Conservation (phyloP, 2,113 vertebrate genomes). For the Diphyllodes magnificus region DNA sequence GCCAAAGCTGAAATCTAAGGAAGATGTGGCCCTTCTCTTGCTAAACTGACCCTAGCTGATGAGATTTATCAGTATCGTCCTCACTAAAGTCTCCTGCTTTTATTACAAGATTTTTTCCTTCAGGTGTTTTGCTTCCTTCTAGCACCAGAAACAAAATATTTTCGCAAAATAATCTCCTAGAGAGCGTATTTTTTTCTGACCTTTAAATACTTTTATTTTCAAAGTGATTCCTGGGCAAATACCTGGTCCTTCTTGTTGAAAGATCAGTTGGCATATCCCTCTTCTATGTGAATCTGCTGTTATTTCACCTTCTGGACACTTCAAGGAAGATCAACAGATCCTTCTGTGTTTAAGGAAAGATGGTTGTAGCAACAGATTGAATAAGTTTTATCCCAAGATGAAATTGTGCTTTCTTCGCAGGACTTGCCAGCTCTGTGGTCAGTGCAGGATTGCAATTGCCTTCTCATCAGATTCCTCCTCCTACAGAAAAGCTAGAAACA, state of each 20-base stretch:
- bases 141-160: neutral
- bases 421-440: neutral
- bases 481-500: neutral
- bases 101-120: neutral
- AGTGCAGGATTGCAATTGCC: neutral
- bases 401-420: neutral
- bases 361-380: neutral
- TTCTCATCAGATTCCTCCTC: neutral
- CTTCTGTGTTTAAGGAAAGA: neutral
- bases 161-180: neutral
- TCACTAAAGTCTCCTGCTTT: neutral
- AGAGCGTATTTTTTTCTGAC: neutral
- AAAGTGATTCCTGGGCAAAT: neutral
- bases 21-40: neutral
- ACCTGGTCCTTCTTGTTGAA: neutral
- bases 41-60: neutral
- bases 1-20: neutral
- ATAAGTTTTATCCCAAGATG: neutral
- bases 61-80: neutral
- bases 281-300: neutral
- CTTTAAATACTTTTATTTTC: neutral
- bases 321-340: neutral
- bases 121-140: neutral
- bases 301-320: neutral
- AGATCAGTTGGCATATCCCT: neutral